Percentiles rank a stretch among this genome's conserved stretches.
Conservation (phyloP, 2,113 vertebrate genomes). For the Lepus americanus region DNA sequence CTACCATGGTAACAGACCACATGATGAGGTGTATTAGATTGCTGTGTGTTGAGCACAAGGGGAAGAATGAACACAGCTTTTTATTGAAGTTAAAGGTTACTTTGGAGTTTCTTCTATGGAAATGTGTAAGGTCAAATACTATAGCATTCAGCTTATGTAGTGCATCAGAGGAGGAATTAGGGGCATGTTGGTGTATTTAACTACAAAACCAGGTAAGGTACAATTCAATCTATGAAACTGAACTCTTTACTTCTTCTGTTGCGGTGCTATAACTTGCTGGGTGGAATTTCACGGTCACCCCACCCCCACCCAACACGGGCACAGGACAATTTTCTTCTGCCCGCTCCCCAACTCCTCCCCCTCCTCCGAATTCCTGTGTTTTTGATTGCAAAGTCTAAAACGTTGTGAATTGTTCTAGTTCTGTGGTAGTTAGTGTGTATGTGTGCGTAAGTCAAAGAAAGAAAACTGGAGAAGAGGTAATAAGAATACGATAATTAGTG, state of each 20-base stretch:
- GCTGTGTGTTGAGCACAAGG: conserved; percentile 91
- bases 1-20: conserved; percentile 97
- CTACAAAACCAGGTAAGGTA: conserved; percentile 87
- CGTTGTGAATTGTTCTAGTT: conserved; percentile 24
- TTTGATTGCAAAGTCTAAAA: conserved; percentile 45
- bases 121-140: conserved; percentile 84
- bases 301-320: conserved; percentile 49
- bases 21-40: conserved; percentile 99
- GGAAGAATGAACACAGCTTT: conserved; percentile 88
- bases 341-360: neutral
- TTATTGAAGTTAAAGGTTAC: conserved; percentile 91
- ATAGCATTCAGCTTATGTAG: conserved; percentile 75
- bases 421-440: neutral
- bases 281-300: conserved; percentile 73
- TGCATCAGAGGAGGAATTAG: conserved; percentile 78
- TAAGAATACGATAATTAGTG: neutral
- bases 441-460: neutral
- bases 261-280: conserved; percentile 69
- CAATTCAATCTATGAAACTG: conserved; percentile 60
- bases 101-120: conserved; percentile 86
- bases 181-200: conserved; percentile 72
- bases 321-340: conserved; percentile 41
- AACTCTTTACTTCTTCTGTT: neutral
- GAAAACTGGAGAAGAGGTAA: conserved; percentile 25
- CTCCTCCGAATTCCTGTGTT: conserved; percentile 28